Evolutionary conservation across 2,888 invertebrate genomes (phyloP).

Genomic region (Taenaris catops): DNA sequence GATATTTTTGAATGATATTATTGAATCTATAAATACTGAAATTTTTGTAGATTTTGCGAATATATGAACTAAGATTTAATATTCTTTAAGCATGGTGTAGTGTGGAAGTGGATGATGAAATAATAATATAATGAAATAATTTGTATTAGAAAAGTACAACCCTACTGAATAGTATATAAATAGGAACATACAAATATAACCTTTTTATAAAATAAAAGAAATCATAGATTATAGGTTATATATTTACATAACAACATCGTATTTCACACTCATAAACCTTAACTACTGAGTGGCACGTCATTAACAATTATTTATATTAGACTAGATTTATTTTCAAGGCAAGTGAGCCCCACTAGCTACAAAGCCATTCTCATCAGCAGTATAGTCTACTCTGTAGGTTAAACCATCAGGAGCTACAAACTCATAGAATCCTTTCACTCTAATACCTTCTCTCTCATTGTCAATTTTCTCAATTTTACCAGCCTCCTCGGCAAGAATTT

Average conservation of each 20-base stretch:
- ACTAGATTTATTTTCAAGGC: slow-evolving; percentile 40
- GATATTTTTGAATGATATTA: no score
- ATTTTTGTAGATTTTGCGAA: no score
- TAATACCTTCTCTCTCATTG: slow-evolving; percentile 44
- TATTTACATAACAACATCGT: slow-evolving; percentile 8
- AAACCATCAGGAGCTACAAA: slow-evolving; percentile 64
- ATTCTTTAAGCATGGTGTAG: no score
- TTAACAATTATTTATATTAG: slow-evolving; percentile 9
- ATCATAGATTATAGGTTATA: neutral
- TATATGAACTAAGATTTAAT: no score
- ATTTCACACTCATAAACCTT: slow-evolving; percentile 3
- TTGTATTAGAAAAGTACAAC: no score
- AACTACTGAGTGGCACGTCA: neutral
- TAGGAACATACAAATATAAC: no score
- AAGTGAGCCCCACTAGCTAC: slow-evolving; percentile 52
- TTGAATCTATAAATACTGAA: no score
- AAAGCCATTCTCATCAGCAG: slow-evolving; percentile 69
- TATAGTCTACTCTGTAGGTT: slow-evolving; percentile 69
- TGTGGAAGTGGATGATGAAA: no score
- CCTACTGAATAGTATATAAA: no score
- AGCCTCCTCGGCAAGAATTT: slow-evolving; percentile 64
- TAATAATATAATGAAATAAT: no score
- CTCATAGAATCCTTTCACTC: slow-evolving; percentile 63
- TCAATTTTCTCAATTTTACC: slow-evolving; percentile 56
- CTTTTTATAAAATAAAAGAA: slow-evolving; percentile 8